A percentile compares a stretch with the other conserved stretches of the same genome.
Evolutionary conservation across 2,888 invertebrate genomes (phyloP).

Genomic region (Oligia strigilis): DNA sequence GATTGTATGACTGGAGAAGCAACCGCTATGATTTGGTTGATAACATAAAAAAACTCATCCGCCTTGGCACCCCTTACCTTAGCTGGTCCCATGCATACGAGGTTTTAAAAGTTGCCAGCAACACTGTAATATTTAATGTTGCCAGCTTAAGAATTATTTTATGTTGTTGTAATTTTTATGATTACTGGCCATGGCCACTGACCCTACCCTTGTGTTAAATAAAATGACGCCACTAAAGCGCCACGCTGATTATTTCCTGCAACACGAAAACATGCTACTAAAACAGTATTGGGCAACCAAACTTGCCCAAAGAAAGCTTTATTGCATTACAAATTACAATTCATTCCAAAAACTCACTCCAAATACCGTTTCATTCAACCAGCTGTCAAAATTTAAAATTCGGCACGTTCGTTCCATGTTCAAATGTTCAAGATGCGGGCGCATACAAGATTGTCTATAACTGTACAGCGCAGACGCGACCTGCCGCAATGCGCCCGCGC

Average conservation of each 20-base stretch:
- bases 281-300: background rate
- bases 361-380: constrained; percentile 29
- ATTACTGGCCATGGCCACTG: no score
- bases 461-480: constrained; percentile 80
- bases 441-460: constrained; percentile 73
- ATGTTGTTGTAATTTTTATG: no score
- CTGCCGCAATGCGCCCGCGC: constrained; percentile 86
- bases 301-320: background rate
- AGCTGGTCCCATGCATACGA: background rate
- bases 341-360: constrained; percentile 14
- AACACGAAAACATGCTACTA: background rate
- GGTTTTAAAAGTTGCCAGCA: background rate
- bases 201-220: no score
- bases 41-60: background rate
- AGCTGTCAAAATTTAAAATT: constrained; percentile 58
- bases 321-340: constrained; percentile 12
- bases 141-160: no score
- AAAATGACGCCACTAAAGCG: no score
- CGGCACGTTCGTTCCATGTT: constrained; percentile 52
- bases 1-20: background rate
- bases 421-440: constrained; percentile 53
- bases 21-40: background rate
- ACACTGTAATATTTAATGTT: background rate
- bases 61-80: background rate
- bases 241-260: no score